Evolutionary conservation across 2,797 vertebrate species (phyloP).

Genomic region (Kryptopterus vitreolus): DNA sequence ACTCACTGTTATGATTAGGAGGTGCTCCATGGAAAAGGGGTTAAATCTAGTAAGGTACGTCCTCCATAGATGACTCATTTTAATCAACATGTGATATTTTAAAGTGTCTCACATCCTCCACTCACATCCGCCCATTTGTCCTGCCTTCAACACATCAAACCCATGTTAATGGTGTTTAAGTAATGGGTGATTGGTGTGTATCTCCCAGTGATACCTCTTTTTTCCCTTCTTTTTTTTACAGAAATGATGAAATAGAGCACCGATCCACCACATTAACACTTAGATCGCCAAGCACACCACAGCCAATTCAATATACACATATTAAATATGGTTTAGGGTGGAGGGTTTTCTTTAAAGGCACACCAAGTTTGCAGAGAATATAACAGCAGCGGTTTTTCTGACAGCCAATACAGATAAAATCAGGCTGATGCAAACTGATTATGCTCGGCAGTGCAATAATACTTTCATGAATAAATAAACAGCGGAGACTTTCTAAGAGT

Average conservation of each 20-base stretch:
- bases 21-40: too few relatives aligned
- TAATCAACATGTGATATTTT: too few relatives aligned
- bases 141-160: too few relatives aligned
- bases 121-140: too few relatives aligned
- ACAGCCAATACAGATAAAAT: conserved; percentile 18
- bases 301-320: neutral
- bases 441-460: conserved; percentile 36
- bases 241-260: neutral
- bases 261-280: neutral
- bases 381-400: neutral
- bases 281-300: neutral
- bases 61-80: too few relatives aligned
- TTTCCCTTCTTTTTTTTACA: neutral
- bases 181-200: too few relatives aligned
- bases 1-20: too few relatives aligned
- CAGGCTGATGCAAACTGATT: conserved; percentile 24
- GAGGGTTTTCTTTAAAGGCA: neutral
- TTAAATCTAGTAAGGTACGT: too few relatives aligned
- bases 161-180: too few relatives aligned
- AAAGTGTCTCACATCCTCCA: too few relatives aligned
- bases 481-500: conserved; percentile 20
- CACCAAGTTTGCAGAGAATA: neutral
- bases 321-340: conserved; percentile 12
- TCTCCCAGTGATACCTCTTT: neutral
- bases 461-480: conserved; percentile 44